phyloP scores from a whole-genome alignment of 2,888 invertebrate species.

The Bellardia bayeri region DNA sequence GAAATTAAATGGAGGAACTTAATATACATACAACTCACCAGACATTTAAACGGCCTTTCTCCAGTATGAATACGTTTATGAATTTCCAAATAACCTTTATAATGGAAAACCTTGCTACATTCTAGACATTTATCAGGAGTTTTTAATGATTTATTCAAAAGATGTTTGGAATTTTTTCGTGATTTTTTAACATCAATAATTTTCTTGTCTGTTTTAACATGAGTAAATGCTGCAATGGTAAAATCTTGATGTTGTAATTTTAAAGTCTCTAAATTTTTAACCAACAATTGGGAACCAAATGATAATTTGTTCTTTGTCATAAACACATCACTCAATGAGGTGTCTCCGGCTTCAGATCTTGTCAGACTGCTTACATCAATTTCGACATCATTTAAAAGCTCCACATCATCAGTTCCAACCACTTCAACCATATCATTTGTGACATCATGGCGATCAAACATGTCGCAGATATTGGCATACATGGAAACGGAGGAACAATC shows the following conservation, averaged over 20 bases:
- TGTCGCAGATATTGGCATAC: slow-evolving; percentile 78
- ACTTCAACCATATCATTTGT: slow-evolving; percentile 75
- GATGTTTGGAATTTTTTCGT: background rate
- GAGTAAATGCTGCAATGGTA: background rate
- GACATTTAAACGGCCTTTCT: slow-evolving; percentile 79
- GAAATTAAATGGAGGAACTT: too few relatives aligned
- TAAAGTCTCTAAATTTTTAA: slow-evolving; percentile 14
- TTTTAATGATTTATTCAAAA: slow-evolving; percentile 72
- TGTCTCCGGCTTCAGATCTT: slow-evolving; percentile 78
- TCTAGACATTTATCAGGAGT: slow-evolving; percentile 78
- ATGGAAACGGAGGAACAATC: slow-evolving; percentile 73
- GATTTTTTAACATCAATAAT: background rate
- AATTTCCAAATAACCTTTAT: slow-evolving; percentile 79
- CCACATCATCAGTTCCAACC: slow-evolving; percentile 76
- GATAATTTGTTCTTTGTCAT: slow-evolving; percentile 53
- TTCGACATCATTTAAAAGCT: slow-evolving; percentile 77
- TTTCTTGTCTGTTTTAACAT: background rate
- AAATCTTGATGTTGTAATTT: slow-evolving; percentile 28
- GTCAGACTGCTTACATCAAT: slow-evolving; percentile 79
- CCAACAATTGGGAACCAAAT: slow-evolving; percentile 37
- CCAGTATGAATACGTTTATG: slow-evolving; percentile 79
- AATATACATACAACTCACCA: slow-evolving; percentile 71
- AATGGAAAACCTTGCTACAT: slow-evolving; percentile 79
- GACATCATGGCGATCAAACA: slow-evolving; percentile 78
- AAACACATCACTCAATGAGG: slow-evolving; percentile 76